phyloP scores from a whole-genome alignment of 1,140 invertebrate genomes.

The Sipha flava region DNA sequence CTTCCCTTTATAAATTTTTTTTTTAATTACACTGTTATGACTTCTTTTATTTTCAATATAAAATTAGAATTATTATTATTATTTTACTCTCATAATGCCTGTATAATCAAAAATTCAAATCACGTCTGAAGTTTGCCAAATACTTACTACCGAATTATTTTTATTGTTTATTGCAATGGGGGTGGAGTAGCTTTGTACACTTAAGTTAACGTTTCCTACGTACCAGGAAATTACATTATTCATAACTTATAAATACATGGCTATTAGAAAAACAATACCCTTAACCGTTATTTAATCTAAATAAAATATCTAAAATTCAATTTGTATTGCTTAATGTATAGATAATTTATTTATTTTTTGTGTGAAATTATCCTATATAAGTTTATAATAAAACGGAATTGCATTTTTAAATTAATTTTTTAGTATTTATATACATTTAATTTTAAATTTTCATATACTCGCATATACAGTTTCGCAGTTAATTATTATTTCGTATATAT shows the following conservation, averaged over 20 bases:
- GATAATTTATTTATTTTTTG: too few relatives aligned
- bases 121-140: background rate
- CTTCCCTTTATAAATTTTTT: background rate
- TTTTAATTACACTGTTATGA: too few relatives aligned
- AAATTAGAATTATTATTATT: background rate
- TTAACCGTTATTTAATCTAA: constrained; percentile 5
- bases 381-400: too few relatives aligned
- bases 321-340: background rate
- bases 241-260: background rate
- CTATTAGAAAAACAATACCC: background rate
- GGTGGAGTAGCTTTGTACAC: background rate
- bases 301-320: background rate
- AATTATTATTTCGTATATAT: too few relatives aligned
- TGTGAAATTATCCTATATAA: too few relatives aligned
- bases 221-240: background rate
- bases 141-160: background rate
- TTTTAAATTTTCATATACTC: too few relatives aligned
- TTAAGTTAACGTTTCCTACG: background rate
- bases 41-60: too few relatives aligned
- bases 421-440: too few relatives aligned
- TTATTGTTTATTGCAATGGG: background rate
- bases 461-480: too few relatives aligned
- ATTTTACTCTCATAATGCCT: background rate
- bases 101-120: background rate
- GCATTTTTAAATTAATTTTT: too few relatives aligned